Base-by-base conservation (phyloP, 2,888 invertebrate species). In the Octodonta nipae region DNA sequence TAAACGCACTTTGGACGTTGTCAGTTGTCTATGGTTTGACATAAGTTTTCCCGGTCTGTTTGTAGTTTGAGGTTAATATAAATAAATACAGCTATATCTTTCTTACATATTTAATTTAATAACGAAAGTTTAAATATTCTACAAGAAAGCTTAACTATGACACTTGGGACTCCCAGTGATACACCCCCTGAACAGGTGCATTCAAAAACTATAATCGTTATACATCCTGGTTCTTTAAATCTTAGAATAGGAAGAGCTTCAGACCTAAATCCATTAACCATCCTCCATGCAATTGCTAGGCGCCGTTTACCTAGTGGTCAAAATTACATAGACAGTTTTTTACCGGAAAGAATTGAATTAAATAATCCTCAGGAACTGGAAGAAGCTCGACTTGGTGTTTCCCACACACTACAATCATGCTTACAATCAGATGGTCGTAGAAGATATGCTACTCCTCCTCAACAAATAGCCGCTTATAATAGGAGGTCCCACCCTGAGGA, bases 171-270 rank as follows among this genome's bases (percentile, higher is more conserved):
- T 12, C 37, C 39, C 3, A 33, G 39, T 12, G 43, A 43, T 16
- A 38, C 41, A 15, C 42, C 44, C 13, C 44, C 44, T 5, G 49
- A 49, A 26, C 75, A 77, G 57, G 73, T 79, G 41, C 78, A 80
- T 48, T 77, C 84, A 1, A 79, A 83, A 49, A 78, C 80, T 37
- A 82, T 87, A 25, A 80, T 95, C 36, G 80, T 93, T n/a, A 88
- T 93, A 34, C 92, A 93, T 55, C 92, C 93, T 12, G 93, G 93
- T 5, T 93, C 92, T 0, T 71, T 83, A 28, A 80, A 87, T 58
- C 70, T 93, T 13, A 68, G 91, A 39, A 83, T 93, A 54, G 93
- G 93, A 1, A 66, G 87, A 47, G 91, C 92, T 2, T 87, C 89
- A 0, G 93, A 93, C 59, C 66, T 87, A 3, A 74, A 83, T 54